Percentiles rank a stretch among this genome's conserved stretches.
Evolutionary conservation across 2,888 invertebrate genomes (phyloP).

Genomic region (Galerucella pusilla): DNA sequence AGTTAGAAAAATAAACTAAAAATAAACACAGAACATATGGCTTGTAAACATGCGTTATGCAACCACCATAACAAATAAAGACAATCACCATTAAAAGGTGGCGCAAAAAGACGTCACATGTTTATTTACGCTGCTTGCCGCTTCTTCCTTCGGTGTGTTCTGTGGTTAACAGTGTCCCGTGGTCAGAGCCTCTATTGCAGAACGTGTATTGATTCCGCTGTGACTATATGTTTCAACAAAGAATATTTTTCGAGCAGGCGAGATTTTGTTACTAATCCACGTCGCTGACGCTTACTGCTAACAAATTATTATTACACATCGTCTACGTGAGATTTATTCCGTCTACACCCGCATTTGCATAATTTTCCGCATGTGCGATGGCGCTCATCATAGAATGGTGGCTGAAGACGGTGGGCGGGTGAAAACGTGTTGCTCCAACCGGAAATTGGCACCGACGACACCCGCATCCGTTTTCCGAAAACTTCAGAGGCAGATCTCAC

Average conservation of each 20-base stretch:
- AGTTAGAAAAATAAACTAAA: no score
- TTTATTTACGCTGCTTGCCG: no score
- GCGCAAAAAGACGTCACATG: no score
- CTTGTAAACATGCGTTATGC: no score
- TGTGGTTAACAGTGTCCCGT: no score
- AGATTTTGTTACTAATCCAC: background rate
- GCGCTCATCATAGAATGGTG: conserved; percentile 23
- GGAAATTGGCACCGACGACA: conserved; percentile 60
- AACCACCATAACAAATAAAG: no score
- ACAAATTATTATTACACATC: conserved; percentile 21
- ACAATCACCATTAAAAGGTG: no score
- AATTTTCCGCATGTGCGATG: conserved; percentile 41
- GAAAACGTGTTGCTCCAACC: conserved; percentile 53
- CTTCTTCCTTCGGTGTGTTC: no score
- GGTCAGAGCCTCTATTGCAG: no score
- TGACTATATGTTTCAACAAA: background rate
- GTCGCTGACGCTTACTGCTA: conserved; percentile 2
- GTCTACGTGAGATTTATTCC: conserved; percentile 41
- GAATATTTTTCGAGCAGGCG: background rate
- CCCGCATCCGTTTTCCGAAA: conserved; percentile 56
- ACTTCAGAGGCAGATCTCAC: conserved; percentile 48
- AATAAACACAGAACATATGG: no score
- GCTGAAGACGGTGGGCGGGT: conserved; percentile 6
- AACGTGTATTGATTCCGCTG: no score
- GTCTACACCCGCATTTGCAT: conserved; percentile 42